Percentiles rank a stretch among this genome's conserved stretches.
These are phyloP conservation scores for Brienomyrus brachyistius DNA, from an alignment of 2,113 vertebrate genomes.

Conservation along the genomic window DNA sequence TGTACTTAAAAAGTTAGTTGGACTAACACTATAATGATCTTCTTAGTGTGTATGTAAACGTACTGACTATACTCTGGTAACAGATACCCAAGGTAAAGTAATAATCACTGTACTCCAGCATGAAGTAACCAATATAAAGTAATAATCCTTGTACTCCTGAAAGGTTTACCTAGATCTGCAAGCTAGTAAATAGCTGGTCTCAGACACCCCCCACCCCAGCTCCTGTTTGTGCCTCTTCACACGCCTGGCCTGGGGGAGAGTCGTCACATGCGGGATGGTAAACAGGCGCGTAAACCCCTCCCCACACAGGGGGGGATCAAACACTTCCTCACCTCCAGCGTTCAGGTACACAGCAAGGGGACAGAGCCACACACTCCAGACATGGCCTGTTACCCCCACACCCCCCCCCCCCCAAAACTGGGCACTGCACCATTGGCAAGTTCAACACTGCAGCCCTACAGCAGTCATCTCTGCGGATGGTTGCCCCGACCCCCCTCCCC, in stretches of 20 bases:
- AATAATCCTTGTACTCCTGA: conserved; percentile 25
- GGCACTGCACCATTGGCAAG: not conserved
- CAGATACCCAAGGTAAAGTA: too few relatives aligned
- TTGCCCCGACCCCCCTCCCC: not conserved
- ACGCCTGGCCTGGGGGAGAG: not conserved
- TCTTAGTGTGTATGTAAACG: too few relatives aligned
- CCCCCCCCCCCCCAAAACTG: conserved; percentile 1
- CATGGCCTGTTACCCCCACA: conserved; percentile 28
- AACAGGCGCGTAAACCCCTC: not conserved
- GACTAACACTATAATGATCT: too few relatives aligned
- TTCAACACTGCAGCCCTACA: not conserved
- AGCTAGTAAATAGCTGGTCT: conserved; percentile 39
- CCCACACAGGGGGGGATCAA: conserved; percentile 16
- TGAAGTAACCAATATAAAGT: not conserved
- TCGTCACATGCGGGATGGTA: not conserved
- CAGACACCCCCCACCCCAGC: not conserved
- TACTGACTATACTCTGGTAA: too few relatives aligned
- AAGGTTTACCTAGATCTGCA: conserved; percentile 45
- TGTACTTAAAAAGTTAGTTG: too few relatives aligned
- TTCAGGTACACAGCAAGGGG: not conserved
- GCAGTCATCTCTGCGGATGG: not conserved
- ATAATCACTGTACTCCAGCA: too few relatives aligned
- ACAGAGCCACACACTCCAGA: not conserved
- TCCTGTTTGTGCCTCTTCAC: not conserved
- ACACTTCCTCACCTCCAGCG: not conserved